Evolutionary conservation across 92 coral and sea anemone genomes (phyloP).

Genomic region (Micromussa lordhowensis): DNA sequence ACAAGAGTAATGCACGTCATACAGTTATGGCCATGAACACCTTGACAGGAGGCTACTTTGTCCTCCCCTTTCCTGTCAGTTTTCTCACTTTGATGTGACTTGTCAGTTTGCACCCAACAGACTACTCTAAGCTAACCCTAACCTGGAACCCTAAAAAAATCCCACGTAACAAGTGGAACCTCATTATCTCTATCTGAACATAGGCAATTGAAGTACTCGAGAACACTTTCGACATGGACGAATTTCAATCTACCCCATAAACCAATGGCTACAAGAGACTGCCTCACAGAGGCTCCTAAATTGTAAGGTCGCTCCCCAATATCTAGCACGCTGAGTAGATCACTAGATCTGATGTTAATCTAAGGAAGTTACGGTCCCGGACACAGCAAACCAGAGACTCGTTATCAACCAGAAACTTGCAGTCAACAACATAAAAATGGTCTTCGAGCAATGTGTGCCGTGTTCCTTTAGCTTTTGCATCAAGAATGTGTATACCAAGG

Average conservation of each 20-base stretch:
- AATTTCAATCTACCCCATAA: not conserved
- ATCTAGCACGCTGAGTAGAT: not conserved
- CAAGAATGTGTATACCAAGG: conserved; percentile 2
- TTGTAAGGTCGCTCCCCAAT: not conserved
- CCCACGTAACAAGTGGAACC: too few relatives aligned
- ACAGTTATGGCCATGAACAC: too few relatives aligned
- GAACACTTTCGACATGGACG: not conserved
- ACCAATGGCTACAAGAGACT: conserved; percentile 24
- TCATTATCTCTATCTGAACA: too few relatives aligned
- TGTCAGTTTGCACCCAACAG: too few relatives aligned
- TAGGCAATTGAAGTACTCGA: too few relatives aligned
- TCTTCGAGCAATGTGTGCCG: not conserved
- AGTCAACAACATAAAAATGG: conserved; percentile 9
- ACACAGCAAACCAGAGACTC: conserved; percentile 9
- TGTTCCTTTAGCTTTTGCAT: not conserved
- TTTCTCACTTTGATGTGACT: too few relatives aligned
- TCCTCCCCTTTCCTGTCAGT: too few relatives aligned
- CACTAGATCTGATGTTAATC: not conserved
- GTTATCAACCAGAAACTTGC: not conserved
- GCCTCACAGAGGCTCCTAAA: not conserved
- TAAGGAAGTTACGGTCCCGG: conserved; percentile 42
- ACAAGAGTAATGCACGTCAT: too few relatives aligned
- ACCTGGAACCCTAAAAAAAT: too few relatives aligned
- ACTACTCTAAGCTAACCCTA: too few relatives aligned
- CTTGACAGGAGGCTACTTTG: too few relatives aligned